A percentile compares a stretch with the other conserved stretches of the same genome.
phyloP scores from a whole-genome alignment of 2,113 vertebrate genomes.

The Cnemophilus loriae region DNA sequence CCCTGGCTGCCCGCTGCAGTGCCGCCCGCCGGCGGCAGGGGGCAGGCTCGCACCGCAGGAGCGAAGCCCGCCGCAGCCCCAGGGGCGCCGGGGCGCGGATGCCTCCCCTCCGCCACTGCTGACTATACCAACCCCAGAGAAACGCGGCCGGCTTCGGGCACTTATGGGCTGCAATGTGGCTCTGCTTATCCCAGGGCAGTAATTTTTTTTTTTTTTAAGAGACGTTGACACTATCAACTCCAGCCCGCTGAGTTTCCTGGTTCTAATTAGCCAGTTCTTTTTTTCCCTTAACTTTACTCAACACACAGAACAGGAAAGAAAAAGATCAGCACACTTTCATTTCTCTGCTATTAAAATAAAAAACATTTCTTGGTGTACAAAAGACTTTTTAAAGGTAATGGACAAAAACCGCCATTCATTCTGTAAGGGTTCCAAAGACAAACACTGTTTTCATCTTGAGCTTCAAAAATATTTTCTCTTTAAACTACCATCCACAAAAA shows the following conservation, averaged over 20 bases:
- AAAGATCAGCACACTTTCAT: background rate
- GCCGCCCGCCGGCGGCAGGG: background rate
- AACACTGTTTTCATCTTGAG: background rate
- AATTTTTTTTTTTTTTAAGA: background rate
- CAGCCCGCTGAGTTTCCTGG: background rate
- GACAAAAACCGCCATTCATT: background rate
- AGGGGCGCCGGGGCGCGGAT: background rate
- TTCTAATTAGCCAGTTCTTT: background rate
- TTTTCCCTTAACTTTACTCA: background rate
- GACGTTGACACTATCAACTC: background rate
- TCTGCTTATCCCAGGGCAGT: background rate
- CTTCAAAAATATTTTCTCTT: constrained; percentile 2
- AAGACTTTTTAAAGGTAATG: background rate
- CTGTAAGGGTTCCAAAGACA: background rate
- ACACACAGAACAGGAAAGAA: background rate
- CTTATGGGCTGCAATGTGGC: fast-evolving
- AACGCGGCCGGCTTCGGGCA: background rate
- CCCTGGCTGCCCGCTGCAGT: background rate
- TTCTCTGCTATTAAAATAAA: background rate
- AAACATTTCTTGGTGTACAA: background rate
- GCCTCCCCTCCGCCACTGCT: background rate
- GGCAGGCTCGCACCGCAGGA: background rate
- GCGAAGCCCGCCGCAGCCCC: background rate
- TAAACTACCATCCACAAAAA: background rate
- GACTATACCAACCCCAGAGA: background rate